Conservation (phyloP, 2,113 vertebrate species). For the Lepisosteus osseus region DNA sequence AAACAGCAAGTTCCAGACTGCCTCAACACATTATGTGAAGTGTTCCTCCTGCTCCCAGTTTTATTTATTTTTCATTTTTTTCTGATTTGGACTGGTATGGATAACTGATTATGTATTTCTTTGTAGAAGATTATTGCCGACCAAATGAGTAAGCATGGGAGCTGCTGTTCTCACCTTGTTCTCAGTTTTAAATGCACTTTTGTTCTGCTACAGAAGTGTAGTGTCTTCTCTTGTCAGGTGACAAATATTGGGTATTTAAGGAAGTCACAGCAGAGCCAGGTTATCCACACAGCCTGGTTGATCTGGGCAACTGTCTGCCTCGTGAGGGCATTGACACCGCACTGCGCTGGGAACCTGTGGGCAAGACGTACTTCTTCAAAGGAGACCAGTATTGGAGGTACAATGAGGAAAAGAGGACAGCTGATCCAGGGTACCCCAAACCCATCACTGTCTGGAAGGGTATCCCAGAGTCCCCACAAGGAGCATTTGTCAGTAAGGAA, state of each 20-base stretch:
- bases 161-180: too few species aligned
- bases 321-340: conserved; percentile 92
- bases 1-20: too few species aligned
- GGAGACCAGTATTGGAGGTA: conserved; percentile 96
- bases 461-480: conserved; percentile 87
- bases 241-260: conserved; percentile 96
- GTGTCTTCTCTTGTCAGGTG: conserved; percentile 63
- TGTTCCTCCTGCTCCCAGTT: too few species aligned
- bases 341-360: conserved; percentile 91
- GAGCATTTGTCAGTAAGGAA: conserved; percentile 95
- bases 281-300: conserved; percentile 87
- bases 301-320: conserved; percentile 86
- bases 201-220: not conserved
- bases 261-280: conserved; percentile 91
- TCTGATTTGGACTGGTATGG: too few species aligned
- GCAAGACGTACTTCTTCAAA: conserved; percentile 98
- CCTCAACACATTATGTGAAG: too few species aligned
- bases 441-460: conserved; percentile 94
- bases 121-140: too few species aligned
- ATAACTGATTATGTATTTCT: too few species aligned
- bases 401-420: conserved; percentile 87
- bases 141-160: too few species aligned
- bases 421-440: conserved; percentile 92
- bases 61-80: too few species aligned
- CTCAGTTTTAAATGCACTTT: too few species aligned